Evolutionary conservation across 2,113 vertebrate genomes (phyloP), one percentile per base, ranked within the genome.

Genomic region (Gnathonemus echidnorhynchus): DNA sequence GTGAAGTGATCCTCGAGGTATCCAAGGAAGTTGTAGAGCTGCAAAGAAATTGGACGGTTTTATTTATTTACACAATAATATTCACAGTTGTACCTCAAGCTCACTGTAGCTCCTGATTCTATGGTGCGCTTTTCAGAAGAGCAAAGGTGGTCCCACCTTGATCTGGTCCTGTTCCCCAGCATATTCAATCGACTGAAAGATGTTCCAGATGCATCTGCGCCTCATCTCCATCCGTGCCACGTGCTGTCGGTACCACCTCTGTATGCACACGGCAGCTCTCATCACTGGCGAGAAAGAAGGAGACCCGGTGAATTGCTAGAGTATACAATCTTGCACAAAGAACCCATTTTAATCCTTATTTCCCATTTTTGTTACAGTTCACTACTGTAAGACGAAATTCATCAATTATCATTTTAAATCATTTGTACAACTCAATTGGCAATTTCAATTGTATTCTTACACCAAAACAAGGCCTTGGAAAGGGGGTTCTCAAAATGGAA

Each of bases 131-230:
- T 58, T n/a, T 58, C 21, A n/a, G 24, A 58, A 58, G 7, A 62
- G 24, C 24, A 27, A 66, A 66, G 58, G 35, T 11, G 13, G 88
- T 1, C 89, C 90, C 93, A 98, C 98, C 95, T 98, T 97, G 92
- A 97, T 97, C 95, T 99, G 98, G 83, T 99, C 98, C 90, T 99
- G 98, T 92, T 98, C 97, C 0, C 97, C 98, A 0, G 98, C 95
- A 0, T 99, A 98, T 90, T 99, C 98, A 31, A 98, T 97, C 35
- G 98, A 98, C 85, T 99, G 98, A 92, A 99, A 99, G 93, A 99
- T 98, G 90, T 97, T 96, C 98, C 98, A 99, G 45, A 97, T 98
- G 93, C 97, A 98, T 31, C 96, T 96, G 3, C 98, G 95, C 27
- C 97, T 96, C 96, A 98, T 96, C 94, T 99, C 98, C 93, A 97